A percentile compares a stretch with the other conserved stretches of the same genome.
These are phyloP conservation scores for Mantis religiosa DNA, from an alignment of 2,888 invertebrate genomes.

Conservation along the genomic window DNA sequence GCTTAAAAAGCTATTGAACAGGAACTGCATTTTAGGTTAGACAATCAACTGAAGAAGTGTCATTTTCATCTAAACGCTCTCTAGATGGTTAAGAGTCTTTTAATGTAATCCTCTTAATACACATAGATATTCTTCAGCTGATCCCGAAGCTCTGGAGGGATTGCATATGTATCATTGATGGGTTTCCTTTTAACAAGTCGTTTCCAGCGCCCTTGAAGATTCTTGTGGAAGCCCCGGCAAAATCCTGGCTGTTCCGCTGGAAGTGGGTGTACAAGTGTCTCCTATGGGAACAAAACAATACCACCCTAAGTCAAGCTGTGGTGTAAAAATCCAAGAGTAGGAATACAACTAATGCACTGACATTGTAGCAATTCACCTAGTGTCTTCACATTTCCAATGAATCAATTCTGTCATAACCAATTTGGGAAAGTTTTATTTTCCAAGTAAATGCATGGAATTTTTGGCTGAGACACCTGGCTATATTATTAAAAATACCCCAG, in stretches of 20 bases:
- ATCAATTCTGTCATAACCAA: too few relatives aligned
- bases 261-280: slow-evolving; percentile 16
- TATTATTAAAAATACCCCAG: too few relatives aligned
- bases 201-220: slow-evolving; percentile 81
- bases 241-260: slow-evolving; percentile 64
- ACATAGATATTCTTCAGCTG: slow-evolving; percentile 86
- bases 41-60: not conserved
- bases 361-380: too few relatives aligned
- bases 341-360: too few relatives aligned
- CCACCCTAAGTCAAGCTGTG: not conserved
- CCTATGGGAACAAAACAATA: not conserved
- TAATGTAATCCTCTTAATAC: slow-evolving; percentile 52
- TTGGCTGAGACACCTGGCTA: too few relatives aligned
- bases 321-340: too few relatives aligned
- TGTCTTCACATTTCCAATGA: too few relatives aligned
- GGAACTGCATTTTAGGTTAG: not conserved
- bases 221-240: slow-evolving; percentile 76
- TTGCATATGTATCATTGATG: slow-evolving; percentile 73
- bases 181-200: slow-evolving; percentile 81
- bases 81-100: not conserved
- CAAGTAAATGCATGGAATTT: too few relatives aligned
- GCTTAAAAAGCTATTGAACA: not conserved
- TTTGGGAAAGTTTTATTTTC: too few relatives aligned
- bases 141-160: slow-evolving; percentile 81
- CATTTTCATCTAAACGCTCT: not conserved